Evolutionary conservation across 2,113 vertebrate species (phyloP), one percentile per base, ranked within the genome.

Genomic region (Lycocorax pyrrhopterus): DNA sequence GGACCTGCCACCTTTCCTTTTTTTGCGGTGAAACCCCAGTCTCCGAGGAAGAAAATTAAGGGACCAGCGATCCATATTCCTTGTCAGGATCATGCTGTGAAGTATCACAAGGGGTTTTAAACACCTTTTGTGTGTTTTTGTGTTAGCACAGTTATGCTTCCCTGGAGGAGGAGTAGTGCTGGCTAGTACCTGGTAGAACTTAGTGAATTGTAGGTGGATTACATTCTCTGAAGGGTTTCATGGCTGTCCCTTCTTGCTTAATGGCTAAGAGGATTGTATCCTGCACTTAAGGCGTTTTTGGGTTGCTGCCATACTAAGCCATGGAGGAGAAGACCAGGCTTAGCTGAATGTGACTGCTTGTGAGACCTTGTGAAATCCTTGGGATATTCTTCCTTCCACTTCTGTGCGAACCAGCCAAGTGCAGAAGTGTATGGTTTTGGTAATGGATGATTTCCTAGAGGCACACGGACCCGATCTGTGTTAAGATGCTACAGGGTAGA

Each of bases 401-500:
- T 4, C 47, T 62, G 0, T 22, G 29, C 10, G 20, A 1, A 7
- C 26, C 15, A 62, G 37, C n/a, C 21, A 47, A 43, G 56, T 25
- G 27, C 47, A 49, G 6, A 32, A 72, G 35, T 32, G 13, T 44
- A 3, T 43, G 37, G 12, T 49, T 58, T 17, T 19, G 8, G 29
- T 62, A 32, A 7, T 7, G 18, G 74, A 30, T 56, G 16, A 30
- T 64, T 83, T 83, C 63, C 37, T 37, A 64, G 35, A 22, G 51
- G 25, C 10, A 46, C 13, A 4, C 1, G 9, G 43, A 35, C 16
- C 14, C 4, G 0, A 2, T 41, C 25, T 83, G 7, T 76, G 20
- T 85, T 64, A 73, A 37, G 43, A 39, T 73, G 49, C 43, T 49
- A 1, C 30, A 53, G 33, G 8, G 19, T 47, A 27, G 16, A 72